Percentiles rank a stretch among this genome's conserved stretches.
Conservation (phyloP, 1,140 invertebrate genomes). For the Drosophila truncata region DNA sequence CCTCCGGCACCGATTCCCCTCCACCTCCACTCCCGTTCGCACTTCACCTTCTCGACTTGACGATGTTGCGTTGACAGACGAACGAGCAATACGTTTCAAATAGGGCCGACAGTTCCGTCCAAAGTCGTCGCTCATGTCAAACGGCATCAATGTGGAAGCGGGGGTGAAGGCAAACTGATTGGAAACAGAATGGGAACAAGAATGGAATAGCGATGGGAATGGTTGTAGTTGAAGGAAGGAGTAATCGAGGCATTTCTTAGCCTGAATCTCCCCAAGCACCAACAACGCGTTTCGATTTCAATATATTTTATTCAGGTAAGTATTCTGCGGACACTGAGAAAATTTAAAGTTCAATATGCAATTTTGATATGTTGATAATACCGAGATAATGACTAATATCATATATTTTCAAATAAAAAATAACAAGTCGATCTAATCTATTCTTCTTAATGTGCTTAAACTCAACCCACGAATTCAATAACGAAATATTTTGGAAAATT, state of each 20-base stretch:
- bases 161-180: conserved; percentile 7
- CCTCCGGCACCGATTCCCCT: background rate
- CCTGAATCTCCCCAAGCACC: conserved; percentile 6
- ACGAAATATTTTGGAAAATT: too few relatives aligned
- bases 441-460: too few relatives aligned
- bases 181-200: background rate
- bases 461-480: too few relatives aligned
- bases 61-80: conserved; percentile 65
- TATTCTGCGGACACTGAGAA: conserved; percentile 38
- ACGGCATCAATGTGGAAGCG: conserved; percentile 45
- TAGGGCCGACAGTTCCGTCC: conserved; percentile 57
- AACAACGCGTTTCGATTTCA: conserved; percentile 60
- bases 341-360: background rate
- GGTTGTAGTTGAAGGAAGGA: background rate
- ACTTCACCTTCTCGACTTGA: conserved; percentile 31
- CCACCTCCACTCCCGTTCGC: background rate
- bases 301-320: conserved; percentile 40
- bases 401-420: background rate
- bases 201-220: background rate
- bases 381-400: background rate
- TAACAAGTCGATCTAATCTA: background rate
- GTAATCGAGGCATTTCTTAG: conserved; percentile 16
- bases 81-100: conserved; percentile 77
- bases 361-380: background rate
- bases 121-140: conserved; percentile 67